phyloP scores from a whole-genome alignment of 2,888 invertebrate species.

The Globia sparganii region DNA sequence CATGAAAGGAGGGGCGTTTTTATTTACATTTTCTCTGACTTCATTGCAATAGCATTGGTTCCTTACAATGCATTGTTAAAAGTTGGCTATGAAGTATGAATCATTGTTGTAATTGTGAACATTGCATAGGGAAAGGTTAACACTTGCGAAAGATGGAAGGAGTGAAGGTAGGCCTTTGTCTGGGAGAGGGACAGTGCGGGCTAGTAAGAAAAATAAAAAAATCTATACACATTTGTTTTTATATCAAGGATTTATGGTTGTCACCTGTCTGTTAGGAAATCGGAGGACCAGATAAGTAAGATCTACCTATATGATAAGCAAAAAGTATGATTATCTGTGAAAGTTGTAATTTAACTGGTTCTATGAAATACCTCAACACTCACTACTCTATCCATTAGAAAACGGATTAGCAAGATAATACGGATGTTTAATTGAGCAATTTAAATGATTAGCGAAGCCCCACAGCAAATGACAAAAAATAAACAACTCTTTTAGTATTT shows the following conservation, averaged over 20 bases:
- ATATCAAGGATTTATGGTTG: background rate
- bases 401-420: conserved; percentile 26
- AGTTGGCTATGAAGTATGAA: background rate
- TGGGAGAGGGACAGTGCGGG: background rate
- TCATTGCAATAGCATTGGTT: background rate
- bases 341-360: conserved; percentile 6
- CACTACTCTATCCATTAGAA: conserved; percentile 26
- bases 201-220: background rate
- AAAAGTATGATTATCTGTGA: conserved; percentile 2
- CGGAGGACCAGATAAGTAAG: conserved; percentile 23
- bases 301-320: conserved; percentile 22
- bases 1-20: background rate
- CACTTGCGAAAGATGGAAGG: background rate
- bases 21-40: background rate
- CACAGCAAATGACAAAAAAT: conserved; percentile 4
- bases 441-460: conserved; percentile 12
- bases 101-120: background rate
- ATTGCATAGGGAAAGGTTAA: background rate
- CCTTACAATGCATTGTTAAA: background rate
- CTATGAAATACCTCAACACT: conserved; percentile 2
- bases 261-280: background rate
- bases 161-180: background rate
- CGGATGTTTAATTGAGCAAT: conserved; percentile 26
- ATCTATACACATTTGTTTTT: background rate
- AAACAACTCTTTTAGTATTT: conserved; percentile 1